Evolutionary conservation across 2,888 invertebrate species (phyloP), one percentile per base, ranked within the genome.

Genomic region (Pogonocherus hispidulus): DNA sequence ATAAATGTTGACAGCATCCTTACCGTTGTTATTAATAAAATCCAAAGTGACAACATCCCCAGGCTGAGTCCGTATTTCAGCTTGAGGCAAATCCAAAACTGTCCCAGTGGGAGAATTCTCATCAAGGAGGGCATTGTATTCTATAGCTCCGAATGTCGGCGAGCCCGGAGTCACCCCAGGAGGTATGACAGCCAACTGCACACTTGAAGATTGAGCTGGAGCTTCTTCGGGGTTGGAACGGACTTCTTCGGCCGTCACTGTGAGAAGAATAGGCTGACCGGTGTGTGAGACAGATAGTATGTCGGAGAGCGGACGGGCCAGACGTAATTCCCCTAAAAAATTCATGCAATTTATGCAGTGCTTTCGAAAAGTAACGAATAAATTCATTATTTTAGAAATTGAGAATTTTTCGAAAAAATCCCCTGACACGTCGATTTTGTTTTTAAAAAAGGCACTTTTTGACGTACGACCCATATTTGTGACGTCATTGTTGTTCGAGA

Each of bases 191-290:
- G 95, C 96, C 65, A 96, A 89, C 82, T 94, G 93, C 4, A 94
- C 94, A 0, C 68, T 92, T 0, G 93, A 91, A 20, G 94, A 93
- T 89, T 93, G 93, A 19, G 94, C 92, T 72, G 93, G 92, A 3
- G 83, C 74, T 76, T 85, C 82, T 66, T 78, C 64, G 72, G 92
- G 88, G 66, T 90, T 89, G 72, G 91, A 87, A 76, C 93, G 89
- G 69, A 96, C 92, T 86, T 96, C 96, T 84, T 95, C 95, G 2
- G 96, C 96, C 56, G 95, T 91, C 59, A 96, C 92, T 0, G 93
- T 94, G 70, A 96, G 88, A 55, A 95, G 88, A 64, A 96, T 92
- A 1, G 96, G 95, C 64, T 94, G 92, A 57, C 94, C 93, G n/a
- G 92, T 91, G 80, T 93, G 92, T 14, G 93, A 92, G 77, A 94